These are phyloP conservation scores for Drosophila cracens DNA, from an alignment of 2,888 invertebrate genomes.

Conservation along the genomic window DNA sequence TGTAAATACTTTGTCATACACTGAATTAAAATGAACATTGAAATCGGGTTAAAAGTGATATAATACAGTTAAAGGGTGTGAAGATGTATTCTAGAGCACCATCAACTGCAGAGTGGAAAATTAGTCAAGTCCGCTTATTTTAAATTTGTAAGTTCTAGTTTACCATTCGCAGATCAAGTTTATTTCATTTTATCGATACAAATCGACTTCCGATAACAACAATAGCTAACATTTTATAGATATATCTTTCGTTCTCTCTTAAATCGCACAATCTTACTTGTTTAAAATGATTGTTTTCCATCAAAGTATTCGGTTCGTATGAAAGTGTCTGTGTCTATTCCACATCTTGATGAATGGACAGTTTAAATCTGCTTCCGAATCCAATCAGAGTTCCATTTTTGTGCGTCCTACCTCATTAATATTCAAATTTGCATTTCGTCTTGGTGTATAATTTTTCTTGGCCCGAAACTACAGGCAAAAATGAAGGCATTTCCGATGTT, in stretches of 20 bases:
- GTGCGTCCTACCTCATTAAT: slow-evolving; percentile 28
- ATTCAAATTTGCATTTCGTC: slow-evolving; percentile 35
- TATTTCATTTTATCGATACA: neutral
- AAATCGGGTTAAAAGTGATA: neutral
- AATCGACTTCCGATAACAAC: neutral
- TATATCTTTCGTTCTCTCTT: neutral
- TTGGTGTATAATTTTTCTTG: neutral
- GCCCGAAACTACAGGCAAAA: slow-evolving; percentile 48
- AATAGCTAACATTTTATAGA: neutral
- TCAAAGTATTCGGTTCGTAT: neutral
- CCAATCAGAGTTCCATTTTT: slow-evolving; percentile 20
- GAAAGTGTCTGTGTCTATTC: neutral
- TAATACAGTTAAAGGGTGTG: neutral
- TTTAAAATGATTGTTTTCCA: neutral
- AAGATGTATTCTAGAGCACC: neutral
- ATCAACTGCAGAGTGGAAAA: neutral
- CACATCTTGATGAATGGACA: neutral
- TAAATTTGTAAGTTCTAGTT: neutral
- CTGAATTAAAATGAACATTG: neutral
- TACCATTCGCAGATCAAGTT: neutral
- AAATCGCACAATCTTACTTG: neutral
- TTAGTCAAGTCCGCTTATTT: neutral
- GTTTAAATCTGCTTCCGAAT: slow-evolving; percentile 15
- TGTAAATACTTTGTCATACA: neutral
- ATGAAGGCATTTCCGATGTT: slow-evolving; percentile 35